Percentiles rank a stretch among this genome's conserved stretches.
Conservation (phyloP, 1,140 invertebrate genomes). For the Cydia splendana region DNA sequence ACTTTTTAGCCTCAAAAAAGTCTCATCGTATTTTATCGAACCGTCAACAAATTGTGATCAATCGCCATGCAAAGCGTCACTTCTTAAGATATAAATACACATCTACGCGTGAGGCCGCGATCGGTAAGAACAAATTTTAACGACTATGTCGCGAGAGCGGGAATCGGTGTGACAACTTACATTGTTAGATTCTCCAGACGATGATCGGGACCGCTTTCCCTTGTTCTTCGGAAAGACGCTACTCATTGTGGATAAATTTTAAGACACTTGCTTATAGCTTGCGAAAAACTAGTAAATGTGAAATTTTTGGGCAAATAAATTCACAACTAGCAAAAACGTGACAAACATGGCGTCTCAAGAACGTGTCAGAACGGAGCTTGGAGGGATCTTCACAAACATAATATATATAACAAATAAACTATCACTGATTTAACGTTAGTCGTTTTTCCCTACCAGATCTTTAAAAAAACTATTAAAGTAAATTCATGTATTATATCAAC, state of each 20-base stretch:
- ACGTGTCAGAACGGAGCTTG: conserved; percentile 35
- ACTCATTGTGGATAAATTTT: conserved; percentile 54
- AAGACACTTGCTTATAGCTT: conserved; percentile 39
- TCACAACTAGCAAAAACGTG: conserved; percentile 71
- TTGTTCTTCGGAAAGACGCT: conserved; percentile 47
- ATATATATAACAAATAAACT: conserved; percentile 21
- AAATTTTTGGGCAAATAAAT: conserved; percentile 56
- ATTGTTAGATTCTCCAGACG: conserved; percentile 49
- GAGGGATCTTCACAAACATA: conserved; percentile 28
- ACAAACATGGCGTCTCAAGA: conserved; percentile 66
- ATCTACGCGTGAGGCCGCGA: conserved; percentile 57
- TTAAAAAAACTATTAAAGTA: conserved; percentile 14
- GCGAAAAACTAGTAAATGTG: conserved; percentile 42
- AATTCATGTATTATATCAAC: conserved; percentile 25
- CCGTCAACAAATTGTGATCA: conserved; percentile 19
- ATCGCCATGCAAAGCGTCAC: conserved; percentile 30
- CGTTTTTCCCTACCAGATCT: neutral
- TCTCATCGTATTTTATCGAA: conserved; percentile 9
- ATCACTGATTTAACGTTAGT: conserved; percentile 14
- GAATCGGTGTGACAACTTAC: conserved; percentile 62
- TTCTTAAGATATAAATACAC: conserved; percentile 43
- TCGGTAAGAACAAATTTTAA: conserved; percentile 39
- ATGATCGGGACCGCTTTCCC: conserved; percentile 47
- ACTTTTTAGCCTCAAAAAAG: conserved; percentile 26
- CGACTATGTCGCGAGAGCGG: conserved; percentile 57